A percentile compares a stretch with the other conserved stretches of the same genome.
These are phyloP conservation scores for Chrysolina haemoptera DNA, from an alignment of 2,888 invertebrate species.

Conservation along the genomic window DNA sequence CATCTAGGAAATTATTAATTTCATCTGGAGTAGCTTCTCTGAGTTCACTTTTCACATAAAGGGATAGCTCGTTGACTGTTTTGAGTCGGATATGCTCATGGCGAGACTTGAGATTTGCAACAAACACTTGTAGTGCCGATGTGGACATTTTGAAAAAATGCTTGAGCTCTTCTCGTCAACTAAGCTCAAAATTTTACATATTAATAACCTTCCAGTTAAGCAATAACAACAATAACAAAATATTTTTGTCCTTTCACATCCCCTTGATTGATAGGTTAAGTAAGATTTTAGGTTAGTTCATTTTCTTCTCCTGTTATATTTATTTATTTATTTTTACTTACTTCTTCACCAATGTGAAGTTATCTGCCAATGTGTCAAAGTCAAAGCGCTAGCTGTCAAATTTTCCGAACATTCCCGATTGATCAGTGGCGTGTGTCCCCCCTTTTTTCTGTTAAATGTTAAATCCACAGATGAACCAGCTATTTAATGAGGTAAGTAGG, in stretches of 20 bases:
- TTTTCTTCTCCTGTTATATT: not conserved
- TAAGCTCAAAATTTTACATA: not conserved
- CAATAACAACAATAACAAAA: not conserved
- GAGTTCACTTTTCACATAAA: slow-evolving; percentile 92
- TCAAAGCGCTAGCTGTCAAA: too few species aligned
- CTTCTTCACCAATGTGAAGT: too few species aligned
- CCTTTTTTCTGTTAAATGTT: too few species aligned
- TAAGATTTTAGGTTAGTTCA: not conserved
- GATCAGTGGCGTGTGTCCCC: too few species aligned
- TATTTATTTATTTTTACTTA: not conserved
- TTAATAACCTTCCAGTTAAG: not conserved
- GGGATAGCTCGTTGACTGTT: slow-evolving; percentile 90
- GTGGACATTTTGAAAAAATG: slow-evolving; percentile 70
- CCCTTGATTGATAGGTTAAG: not conserved
- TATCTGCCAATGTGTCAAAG: too few species aligned
- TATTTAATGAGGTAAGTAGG: too few species aligned
- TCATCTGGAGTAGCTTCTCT: slow-evolving; percentile 93
- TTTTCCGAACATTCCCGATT: too few species aligned
- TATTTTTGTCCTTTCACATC: not conserved
- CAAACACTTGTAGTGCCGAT: slow-evolving; percentile 83
- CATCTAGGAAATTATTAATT: slow-evolving; percentile 91
- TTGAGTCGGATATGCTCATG: slow-evolving; percentile 88
- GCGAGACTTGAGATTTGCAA: slow-evolving; percentile 89
- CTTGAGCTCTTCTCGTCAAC: not conserved
- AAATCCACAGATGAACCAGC: too few species aligned